Base-by-base conservation (phyloP, 2,888 invertebrate genomes). In the Drosophila gaucha region DNA sequence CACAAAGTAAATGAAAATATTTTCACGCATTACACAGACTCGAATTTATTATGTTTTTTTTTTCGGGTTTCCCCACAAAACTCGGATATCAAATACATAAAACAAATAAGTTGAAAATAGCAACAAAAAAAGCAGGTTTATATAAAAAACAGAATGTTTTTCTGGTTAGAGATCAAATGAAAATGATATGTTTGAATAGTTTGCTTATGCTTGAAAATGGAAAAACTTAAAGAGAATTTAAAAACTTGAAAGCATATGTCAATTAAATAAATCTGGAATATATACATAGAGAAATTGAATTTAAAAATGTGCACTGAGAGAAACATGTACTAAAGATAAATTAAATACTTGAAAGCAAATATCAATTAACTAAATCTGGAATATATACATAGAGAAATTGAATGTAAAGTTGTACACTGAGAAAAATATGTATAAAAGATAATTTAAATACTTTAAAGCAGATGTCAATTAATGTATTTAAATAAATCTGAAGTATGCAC, bases 1-100 rank as follows among this genome's bases (percentile, higher is more conserved):
- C 38, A 52, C 69, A 83, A 82, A 84, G 84, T 82, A 84, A 80
- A 84, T 84, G 79, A 63, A 82, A 79, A 76, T 67, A 69, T 67
- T 67, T 69, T 56, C 65, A 56, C 46, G 65, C 69, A 73, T 54
- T 26, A 33, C 38, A 54, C 56, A 26, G 26, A 54, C 52, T 31
- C 39, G 14, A 14, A 36, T 26, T 44, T 18, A 6, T 35, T 38
- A n/a, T n/a, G n/a, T 49, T 54, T 62, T 67, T 36, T 30, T 3
- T 10, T 22, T 6, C n/a, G 2, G 9, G 6, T 12, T 3, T 3
- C 26, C 16, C 28, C 16, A 9, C 28, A 41, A 10, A 47, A 43
- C 46, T 16, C n/a, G n/a, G n/a, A n/a, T n/a, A 14, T 26, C 30
- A 70, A 60, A 60, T 62, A 38, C 52, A 60, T 52, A 39, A 67